These are phyloP conservation scores for Champsocephalus esox DNA, from an alignment of 2,797 vertebrate species.

Conservation along the genomic window DNA sequence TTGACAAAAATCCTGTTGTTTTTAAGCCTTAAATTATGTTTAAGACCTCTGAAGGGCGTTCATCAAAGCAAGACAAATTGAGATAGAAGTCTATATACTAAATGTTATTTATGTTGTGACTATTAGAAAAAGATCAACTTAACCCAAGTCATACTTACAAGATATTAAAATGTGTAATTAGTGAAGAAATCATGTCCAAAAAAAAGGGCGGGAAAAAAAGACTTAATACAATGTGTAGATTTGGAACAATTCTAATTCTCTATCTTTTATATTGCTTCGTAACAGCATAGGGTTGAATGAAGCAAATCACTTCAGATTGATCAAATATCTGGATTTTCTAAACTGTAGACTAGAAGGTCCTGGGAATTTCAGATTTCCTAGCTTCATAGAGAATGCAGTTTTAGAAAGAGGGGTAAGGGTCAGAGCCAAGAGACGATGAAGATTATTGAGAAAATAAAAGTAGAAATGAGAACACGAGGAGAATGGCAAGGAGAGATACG, in stretches of 20 bases:
- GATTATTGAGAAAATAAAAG: conserved; percentile 20
- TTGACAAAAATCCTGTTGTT: neutral
- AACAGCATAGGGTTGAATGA: too few species aligned
- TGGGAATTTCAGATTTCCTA: neutral
- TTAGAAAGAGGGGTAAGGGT: neutral
- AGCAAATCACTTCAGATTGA: neutral
- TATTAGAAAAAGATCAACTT: neutral
- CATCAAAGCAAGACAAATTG: neutral
- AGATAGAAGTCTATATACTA: neutral
- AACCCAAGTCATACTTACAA: neutral
- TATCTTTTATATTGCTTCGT: neutral
- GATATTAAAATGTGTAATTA: neutral
- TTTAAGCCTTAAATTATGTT: neutral
- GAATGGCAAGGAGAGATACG: conserved; percentile 30
- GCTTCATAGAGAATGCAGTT: neutral
- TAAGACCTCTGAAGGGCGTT: neutral
- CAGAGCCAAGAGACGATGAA: conserved; percentile 7
- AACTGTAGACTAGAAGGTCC: neutral
- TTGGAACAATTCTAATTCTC: neutral
- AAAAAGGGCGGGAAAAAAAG: neutral
- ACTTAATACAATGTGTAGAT: too few species aligned
- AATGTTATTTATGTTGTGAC: neutral
- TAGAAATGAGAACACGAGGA: conserved; percentile 31
- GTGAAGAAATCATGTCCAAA: neutral
- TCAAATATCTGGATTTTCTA: neutral